phyloP scores from a whole-genome alignment of 2,888 invertebrate species.

The Imbricaverruca yamaguchii region DNA sequence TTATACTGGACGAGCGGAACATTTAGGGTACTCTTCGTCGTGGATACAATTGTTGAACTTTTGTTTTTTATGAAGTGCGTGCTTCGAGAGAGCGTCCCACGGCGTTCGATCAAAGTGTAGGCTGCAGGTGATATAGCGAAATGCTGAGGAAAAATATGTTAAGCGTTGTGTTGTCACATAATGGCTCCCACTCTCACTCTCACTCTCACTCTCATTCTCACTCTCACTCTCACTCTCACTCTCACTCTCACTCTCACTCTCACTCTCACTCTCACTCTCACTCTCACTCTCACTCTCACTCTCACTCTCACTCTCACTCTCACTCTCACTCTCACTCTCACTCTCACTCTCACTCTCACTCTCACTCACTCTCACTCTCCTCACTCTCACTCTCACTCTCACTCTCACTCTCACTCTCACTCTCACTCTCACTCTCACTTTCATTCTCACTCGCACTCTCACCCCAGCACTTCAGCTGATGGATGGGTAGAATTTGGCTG shows the following conservation, averaged over 20 bases:
- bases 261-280: slow-evolving; percentile 26
- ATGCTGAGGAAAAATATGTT: too few species aligned
- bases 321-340: slow-evolving; percentile 25
- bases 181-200: too few species aligned
- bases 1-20: too few species aligned
- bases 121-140: too few species aligned
- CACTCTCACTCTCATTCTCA: slow-evolving; percentile 22
- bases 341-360: slow-evolving; percentile 24
- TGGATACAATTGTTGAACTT: too few species aligned
- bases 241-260: slow-evolving; percentile 24
- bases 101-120: too few species aligned
- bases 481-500: too few species aligned
- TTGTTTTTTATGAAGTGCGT: too few species aligned
- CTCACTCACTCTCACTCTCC: slow-evolving; percentile 24
- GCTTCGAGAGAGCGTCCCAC: too few species aligned
- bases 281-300: slow-evolving; percentile 19
- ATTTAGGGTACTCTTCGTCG: too few species aligned
- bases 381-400: slow-evolving; percentile 25
- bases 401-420: slow-evolving; percentile 25
- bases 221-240: slow-evolving; percentile 18
- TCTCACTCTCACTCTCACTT: slow-evolving; percentile 23
- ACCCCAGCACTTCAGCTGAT: too few species aligned
- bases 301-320: slow-evolving; percentile 24
- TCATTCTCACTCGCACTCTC: slow-evolving; percentile 28
- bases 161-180: too few species aligned